Evolutionary conservation across 2,113 vertebrate species (phyloP), one percentile per base, ranked within the genome.

Genomic region (Scatophagus argus): DNA sequence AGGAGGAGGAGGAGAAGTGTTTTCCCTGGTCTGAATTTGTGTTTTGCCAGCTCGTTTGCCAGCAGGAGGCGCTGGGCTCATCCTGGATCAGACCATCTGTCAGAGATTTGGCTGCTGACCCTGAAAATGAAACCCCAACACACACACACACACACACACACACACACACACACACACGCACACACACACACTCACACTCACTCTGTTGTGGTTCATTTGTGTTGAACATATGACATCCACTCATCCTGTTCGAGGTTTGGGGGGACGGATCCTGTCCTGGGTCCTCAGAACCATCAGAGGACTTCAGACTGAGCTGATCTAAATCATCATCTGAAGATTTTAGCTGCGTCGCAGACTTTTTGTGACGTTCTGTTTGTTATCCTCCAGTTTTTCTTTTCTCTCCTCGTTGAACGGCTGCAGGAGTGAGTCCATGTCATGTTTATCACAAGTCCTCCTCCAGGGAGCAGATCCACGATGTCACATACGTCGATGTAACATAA

Each of bases 1-100:
- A 39, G 16, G 36, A 21, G 5, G 31, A n/a, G 16, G 19, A 44
- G 25, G 27, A 8, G 19, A 19, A 31, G 44, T 3, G 67, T 39
- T 13, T 16, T 49, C 59, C 69, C 49, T 23, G 13, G 60, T 86
- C 34, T 43, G 60, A 13, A 36, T 77, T 68, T 29, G 29, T 59
- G 79, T 56, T 73, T 60, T 60, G 41, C n/a, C 77, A 65, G 75
- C 72, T 75, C 51, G 17, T 81, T 58, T 81, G 74, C 81, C 88
- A 85, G 88, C 86, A 90, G 88, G 88, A 82, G 82, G 82, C 65
- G 76, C 87, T 85, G 77, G 51, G 36, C 74, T 85, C 62, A 74
- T 74, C 78, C 25, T 52, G 65, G 81, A 83, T 73, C 76, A 47
- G 51, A 82, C 86, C 88, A 90, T 90, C 86, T 86, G 83, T 75